Percentiles rank a stretch among this genome's conserved stretches.
phyloP scores from a whole-genome alignment of 2,888 invertebrate genomes.

The Caenorhabditis zanzibari region DNA sequence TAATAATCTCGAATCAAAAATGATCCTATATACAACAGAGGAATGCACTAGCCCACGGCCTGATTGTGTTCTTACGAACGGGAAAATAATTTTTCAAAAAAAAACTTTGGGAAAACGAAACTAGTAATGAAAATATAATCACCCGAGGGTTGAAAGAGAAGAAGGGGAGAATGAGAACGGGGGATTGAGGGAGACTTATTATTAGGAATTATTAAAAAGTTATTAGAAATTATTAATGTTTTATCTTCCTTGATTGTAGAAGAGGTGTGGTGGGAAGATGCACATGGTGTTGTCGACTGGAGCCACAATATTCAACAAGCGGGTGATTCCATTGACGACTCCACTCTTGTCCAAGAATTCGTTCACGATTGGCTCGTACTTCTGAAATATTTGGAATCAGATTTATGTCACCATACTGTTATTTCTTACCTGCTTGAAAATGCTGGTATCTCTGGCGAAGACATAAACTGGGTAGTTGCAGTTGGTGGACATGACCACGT shows the following conservation, averaged over 20 bases:
- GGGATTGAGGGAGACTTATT: slow-evolving; percentile 13
- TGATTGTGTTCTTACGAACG: slow-evolving; percentile 44
- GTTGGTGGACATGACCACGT: slow-evolving; percentile 83
- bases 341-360: slow-evolving; percentile 81
- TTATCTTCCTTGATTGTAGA: slow-evolving; percentile 79
- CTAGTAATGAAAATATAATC: slow-evolving; percentile 30
- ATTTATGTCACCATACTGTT: background rate
- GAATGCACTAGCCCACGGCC: slow-evolving; percentile 73
- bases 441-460: slow-evolving; percentile 82
- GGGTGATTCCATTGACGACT: slow-evolving; percentile 82
- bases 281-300: slow-evolving; percentile 83
- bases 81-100: background rate
- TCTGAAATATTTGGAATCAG: slow-evolving; percentile 63
- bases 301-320: slow-evolving; percentile 82
- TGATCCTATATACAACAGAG: slow-evolving; percentile 68
- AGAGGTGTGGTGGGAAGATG: slow-evolving; percentile 83
- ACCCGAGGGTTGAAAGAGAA: slow-evolving; percentile 65
- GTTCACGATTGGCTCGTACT: slow-evolving; percentile 79
- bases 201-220: slow-evolving; percentile 41
- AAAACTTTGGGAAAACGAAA: slow-evolving; percentile 48
- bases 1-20: slow-evolving; percentile 9
- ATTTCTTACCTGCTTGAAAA: slow-evolving; percentile 81
- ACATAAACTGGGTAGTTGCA: slow-evolving; percentile 84
- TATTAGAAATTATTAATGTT: slow-evolving; percentile 15
- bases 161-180: slow-evolving; percentile 30